phyloP scores from a whole-genome alignment of 1,140 invertebrate genomes.

The Aricia agestis region DNA sequence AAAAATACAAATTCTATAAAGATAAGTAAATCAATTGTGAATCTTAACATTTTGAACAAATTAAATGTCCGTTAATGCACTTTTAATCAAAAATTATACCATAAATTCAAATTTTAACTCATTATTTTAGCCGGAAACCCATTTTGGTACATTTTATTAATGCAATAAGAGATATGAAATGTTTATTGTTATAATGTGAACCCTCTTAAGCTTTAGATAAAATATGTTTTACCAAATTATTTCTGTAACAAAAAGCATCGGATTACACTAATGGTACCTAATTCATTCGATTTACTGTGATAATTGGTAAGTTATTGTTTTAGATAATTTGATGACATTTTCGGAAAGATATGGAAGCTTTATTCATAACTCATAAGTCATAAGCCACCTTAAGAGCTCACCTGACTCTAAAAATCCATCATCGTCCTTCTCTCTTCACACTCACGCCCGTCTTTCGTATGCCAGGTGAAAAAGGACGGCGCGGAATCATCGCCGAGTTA shows the following conservation, averaged over 20 bases:
- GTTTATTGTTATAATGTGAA: not conserved
- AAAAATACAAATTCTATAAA: too few species aligned
- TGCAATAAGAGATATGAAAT: not conserved
- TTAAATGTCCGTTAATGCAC: not conserved
- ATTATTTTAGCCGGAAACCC: not conserved
- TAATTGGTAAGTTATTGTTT: not conserved
- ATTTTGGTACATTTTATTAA: not conserved
- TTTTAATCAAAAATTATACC: not conserved
- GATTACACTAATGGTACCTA: not conserved
- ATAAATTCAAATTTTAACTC: not conserved
- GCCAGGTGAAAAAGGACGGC: too few species aligned
- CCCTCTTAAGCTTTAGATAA: not conserved
- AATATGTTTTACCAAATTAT: not conserved
- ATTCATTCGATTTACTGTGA: not conserved
- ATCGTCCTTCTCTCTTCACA: too few species aligned
- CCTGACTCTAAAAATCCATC: too few species aligned
- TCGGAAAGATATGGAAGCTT: not conserved
- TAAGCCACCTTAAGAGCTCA: too few species aligned
- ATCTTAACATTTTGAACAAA: not conserved
- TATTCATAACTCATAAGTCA: not conserved
- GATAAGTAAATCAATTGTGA: too few species aligned
- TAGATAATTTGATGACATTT: not conserved
- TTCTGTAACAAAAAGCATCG: not conserved
- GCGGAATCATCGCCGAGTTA: too few species aligned
- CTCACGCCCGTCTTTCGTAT: too few species aligned